Base-by-base conservation (phyloP, 2,797 vertebrate species). In the Aotus griseimembra region DNA sequence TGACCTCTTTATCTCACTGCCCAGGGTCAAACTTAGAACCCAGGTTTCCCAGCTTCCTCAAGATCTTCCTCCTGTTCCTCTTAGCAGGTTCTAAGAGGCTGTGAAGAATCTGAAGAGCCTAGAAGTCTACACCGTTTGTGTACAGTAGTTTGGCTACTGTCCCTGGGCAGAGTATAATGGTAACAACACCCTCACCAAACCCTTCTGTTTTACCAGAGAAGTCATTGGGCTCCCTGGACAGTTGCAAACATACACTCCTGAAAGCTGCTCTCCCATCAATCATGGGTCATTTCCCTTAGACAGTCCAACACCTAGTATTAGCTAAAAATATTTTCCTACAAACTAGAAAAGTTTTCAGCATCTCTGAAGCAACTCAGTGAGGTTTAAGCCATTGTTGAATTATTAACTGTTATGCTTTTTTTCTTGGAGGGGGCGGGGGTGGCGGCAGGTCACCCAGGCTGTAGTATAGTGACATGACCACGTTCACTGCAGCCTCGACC, bases 351-450 rank as follows among this genome's bases (percentile, higher is more conserved):
- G 22, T 64, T 85, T 84, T 10, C 20, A 72, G 67, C 36, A 50
- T n/a, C 22, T 92, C 33, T 77, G 57, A 97, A 85, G 80, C 61
- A 82, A 92, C 17, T 28, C 28, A 94, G 52, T 58, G 70, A 87
- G 22, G 58, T 87, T 61, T 57, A 80, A 50, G 41, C 61, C 82
- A 67, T 4, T 92, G 36, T 4, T 91, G 72, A 79, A 33, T 17
- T 33, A 30, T 9, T 67, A 33, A 67, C 30, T 67, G 61, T 67
- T 8, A 67, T 2, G 15, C 33, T 17, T 67, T 67, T 67, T n/a
- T 67, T n/a, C 33, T 67, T 67, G 61, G 61, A 4, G 14, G 61
- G 8, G 33, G 15, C 17, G 33, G 33, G 20, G 7, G 7, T 8
- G 52, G 52, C 2, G 20, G 33, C 15, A 67, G 3, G 61, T 67